Evolutionary conservation across 1,140 invertebrate species (phyloP).

Genomic region (Philotrypesis tridentata): DNA sequence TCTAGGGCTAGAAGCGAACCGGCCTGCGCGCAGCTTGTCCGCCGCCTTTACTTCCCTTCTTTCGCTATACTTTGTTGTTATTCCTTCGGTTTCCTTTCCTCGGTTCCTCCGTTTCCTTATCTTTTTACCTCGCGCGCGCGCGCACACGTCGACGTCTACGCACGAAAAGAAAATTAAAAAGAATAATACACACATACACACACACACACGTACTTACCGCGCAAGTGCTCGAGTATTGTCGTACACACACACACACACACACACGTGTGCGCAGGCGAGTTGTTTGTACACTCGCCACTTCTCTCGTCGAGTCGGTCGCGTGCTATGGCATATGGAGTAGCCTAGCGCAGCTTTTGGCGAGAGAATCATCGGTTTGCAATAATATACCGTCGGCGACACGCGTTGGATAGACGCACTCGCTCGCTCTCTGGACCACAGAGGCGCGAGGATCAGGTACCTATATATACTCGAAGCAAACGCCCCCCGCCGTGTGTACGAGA

Average conservation of each 20-base stretch:
- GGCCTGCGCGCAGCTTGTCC: conserved; percentile 16
- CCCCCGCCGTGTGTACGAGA: not conserved
- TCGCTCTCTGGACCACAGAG: no score
- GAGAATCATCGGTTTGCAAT: no score
- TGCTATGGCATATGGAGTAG: no score
- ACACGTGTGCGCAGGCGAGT: not conserved
- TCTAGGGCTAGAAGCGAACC: conserved; percentile 36
- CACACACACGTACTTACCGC: not conserved
- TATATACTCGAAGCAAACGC: not conserved
- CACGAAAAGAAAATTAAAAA: no score
- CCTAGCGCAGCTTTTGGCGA: no score
- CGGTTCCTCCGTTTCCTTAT: conserved; percentile 15
- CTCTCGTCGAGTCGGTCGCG: no score
- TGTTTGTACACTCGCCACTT: no score
- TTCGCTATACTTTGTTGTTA: conserved; percentile 20
- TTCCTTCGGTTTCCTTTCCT: conserved; percentile 8
- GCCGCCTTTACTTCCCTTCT: conserved; percentile 31
- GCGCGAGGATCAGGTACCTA: no score
- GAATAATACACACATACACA: not conserved
- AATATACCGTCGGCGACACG: no score
- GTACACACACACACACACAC: not conserved
- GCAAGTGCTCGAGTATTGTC: no score
- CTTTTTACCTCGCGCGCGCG: not conserved
- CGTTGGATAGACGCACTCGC: no score
- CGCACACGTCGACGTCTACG: not conserved